Base-by-base conservation (phyloP, 2,797 vertebrate genomes). In the Orestias chungarensis region DNA sequence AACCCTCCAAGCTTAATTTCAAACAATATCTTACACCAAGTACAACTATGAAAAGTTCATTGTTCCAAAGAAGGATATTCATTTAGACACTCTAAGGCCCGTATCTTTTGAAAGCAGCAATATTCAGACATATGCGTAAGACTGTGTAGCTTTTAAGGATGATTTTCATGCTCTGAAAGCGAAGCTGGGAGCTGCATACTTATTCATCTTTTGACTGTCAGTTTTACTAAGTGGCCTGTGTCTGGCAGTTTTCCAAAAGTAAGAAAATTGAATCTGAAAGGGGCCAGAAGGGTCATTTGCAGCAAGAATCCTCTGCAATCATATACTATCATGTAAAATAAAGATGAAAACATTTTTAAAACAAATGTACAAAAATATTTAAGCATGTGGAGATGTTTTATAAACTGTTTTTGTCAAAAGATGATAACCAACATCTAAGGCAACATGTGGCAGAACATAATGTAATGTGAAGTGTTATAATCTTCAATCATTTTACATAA, bases 201-300 rank as follows among this genome's bases (percentile, higher is more conserved):
- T 25, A 38, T 62, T 42, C 9, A 40, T 62, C 35, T 62, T 62
- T 42, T 42, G n/a, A 43, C 23, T 43, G 49, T 68, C 49, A 68
- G 33, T 54, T 40, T n/a, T 10, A 27, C 14, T 68, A 27, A 68
- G 25, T 29, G n/a, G 33, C 42, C 20, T 40, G 35, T 27, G 66
- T 54, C 35, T 40, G 49, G 66, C 66, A 20, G 35, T 40, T 11
- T 27, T 50, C 31, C 66, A 67, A 18, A 52, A 23, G 9, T 27
- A 38, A 25, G 46, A 52, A 38, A 52, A 68, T 42, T 68, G 50
- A 25, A 54, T 35, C 49, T 4, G 49, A 20, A 2, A 27, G 23
- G 15, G 52, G 2, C 9, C 23, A 31, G 12, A 6, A 27, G 46
- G 14, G 38, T 54, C 7, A 11, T 29, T 68, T 68, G 18, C 17